phyloP scores from a whole-genome alignment of 1,140 invertebrate genomes.

The Caenorhabditis latens region DNA sequence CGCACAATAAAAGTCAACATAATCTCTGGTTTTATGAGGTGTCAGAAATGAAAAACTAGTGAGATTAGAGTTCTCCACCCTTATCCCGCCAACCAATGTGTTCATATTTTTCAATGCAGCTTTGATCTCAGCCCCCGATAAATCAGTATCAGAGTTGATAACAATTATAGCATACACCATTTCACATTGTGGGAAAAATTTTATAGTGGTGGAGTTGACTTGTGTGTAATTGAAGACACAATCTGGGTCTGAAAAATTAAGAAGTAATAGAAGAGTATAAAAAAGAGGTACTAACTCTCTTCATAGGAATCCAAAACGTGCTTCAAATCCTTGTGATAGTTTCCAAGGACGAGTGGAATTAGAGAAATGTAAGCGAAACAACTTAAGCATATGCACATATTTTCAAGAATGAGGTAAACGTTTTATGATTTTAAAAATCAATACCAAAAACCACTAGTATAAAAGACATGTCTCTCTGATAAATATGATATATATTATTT shows the following conservation, averaged over 20 bases:
- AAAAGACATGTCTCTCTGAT: too few species aligned
- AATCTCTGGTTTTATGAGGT: too few species aligned
- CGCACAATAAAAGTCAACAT: not conserved
- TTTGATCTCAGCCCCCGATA: not conserved
- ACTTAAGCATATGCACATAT: not conserved
- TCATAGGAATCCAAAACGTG: not conserved
- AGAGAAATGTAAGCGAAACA: not conserved
- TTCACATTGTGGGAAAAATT: not conserved
- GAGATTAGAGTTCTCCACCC: not conserved
- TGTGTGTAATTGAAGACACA: constrained; percentile 12
- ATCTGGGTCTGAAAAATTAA: not conserved
- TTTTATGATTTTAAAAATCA: too few species aligned
- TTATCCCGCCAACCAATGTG: not conserved
- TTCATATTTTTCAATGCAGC: not conserved
- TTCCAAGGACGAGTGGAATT: not conserved
- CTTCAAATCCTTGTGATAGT: not conserved
- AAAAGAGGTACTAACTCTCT: not conserved
- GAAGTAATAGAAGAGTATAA: too few species aligned
- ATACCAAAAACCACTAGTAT: too few species aligned
- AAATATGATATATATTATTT: too few species aligned
- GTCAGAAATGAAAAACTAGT: not conserved
- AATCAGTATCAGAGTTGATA: not conserved
- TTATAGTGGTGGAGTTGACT: not conserved
- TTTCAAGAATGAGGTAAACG: too few species aligned
- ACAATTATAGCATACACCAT: not conserved